phyloP scores from a whole-genome alignment of 2,797 vertebrate species.

The Tinamus major region DNA sequence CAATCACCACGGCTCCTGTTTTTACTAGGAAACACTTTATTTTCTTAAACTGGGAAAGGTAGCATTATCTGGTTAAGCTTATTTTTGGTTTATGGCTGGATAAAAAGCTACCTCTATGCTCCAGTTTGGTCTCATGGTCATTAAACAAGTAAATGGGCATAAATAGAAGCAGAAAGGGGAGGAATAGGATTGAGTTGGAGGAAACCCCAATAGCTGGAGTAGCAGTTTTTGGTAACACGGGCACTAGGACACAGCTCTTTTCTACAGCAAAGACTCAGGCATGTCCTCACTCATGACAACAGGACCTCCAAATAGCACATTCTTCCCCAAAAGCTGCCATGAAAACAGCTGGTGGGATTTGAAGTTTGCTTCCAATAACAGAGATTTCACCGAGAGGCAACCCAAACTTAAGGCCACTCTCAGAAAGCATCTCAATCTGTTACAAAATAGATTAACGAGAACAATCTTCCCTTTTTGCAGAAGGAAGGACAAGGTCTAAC shows the following conservation, averaged over 20 bases:
- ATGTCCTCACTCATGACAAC: neutral
- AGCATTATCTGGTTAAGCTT: conserved; percentile 2
- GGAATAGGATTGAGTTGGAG: neutral
- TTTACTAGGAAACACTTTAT: conserved; percentile 58
- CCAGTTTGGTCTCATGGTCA: neutral
- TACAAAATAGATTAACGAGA: neutral
- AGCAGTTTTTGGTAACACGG: neutral
- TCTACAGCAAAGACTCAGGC: neutral
- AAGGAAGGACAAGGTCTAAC: neutral
- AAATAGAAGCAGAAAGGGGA: neutral
- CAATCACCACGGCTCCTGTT: conserved; percentile 33
- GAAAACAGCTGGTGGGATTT: rapidly evolving
- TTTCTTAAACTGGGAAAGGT: conserved; percentile 3
- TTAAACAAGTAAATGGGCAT: neutral
- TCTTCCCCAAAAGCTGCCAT: neutral
- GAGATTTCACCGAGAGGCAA: neutral
- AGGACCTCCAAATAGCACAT: neutral
- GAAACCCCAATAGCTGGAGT: neutral
- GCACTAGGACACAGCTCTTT: neutral
- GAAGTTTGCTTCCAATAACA: neutral
- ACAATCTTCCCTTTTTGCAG: neutral
- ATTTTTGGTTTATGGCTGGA: neutral
- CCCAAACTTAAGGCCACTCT: neutral
- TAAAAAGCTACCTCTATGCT: neutral
- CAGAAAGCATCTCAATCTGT: neutral